These are phyloP conservation scores for Rhingia rostrata DNA, from an alignment of 2,888 invertebrate genomes.

Conservation along the genomic window DNA sequence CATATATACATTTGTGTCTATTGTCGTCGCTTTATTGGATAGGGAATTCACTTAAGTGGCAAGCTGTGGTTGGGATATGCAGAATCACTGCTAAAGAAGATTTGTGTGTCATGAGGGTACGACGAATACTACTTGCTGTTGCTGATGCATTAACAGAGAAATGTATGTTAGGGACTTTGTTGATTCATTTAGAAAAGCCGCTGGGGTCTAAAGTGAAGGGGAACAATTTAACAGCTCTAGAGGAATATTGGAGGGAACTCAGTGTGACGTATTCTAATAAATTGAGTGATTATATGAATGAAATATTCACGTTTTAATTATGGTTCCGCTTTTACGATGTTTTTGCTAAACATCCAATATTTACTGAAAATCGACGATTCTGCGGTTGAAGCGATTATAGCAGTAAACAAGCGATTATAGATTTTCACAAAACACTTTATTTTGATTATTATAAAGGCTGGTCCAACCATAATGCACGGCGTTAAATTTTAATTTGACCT, in stretches of 20 bases:
- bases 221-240: constrained; percentile 48
- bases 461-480: too few species aligned
- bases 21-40: constrained; percentile 59
- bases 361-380: too few species aligned
- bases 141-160: constrained; percentile 41
- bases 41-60: constrained; percentile 63
- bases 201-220: constrained; percentile 32
- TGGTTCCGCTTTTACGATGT: too few species aligned
- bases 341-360: too few species aligned
- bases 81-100: constrained; percentile 29
- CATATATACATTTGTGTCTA: constrained; percentile 56
- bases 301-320: constrained; percentile 12
- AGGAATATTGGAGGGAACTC: constrained; percentile 40
- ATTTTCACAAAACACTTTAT: too few species aligned
- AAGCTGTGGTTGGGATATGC: constrained; percentile 43
- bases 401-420: too few species aligned
- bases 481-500: too few species aligned
- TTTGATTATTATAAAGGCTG: too few species aligned
- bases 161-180: constrained; percentile 37
- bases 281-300: constrained; percentile 60
- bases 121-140: constrained; percentile 23
- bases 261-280: constrained; percentile 55
- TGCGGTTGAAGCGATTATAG: too few species aligned
- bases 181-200: constrained; percentile 55
- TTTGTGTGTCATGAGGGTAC: constrained; percentile 22